Conservation (phyloP, 2,113 vertebrate genomes). For the Neolamprologus modestus region DNA sequence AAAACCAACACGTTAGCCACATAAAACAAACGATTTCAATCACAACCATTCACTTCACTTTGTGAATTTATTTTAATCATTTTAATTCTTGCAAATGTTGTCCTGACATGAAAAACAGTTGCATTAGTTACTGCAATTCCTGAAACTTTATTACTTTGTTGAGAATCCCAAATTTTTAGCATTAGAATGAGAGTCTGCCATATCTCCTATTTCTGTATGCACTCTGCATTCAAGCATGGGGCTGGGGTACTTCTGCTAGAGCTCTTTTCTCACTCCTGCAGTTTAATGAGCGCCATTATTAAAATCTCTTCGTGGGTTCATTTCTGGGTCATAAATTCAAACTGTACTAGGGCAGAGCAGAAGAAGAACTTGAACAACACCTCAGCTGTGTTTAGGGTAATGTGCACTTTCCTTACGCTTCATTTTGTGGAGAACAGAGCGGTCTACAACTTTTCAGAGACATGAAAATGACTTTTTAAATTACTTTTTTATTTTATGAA, state of each 20-base stretch:
- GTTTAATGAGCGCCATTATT: background rate
- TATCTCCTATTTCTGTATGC: background rate
- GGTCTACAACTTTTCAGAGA: background rate
- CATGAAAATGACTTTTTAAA: background rate
- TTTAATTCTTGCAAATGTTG: background rate
- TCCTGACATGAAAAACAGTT: background rate
- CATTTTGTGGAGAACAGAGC: background rate
- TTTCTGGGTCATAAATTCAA: background rate
- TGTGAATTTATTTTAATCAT: background rate
- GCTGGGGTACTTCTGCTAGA: background rate
- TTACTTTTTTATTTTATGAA: background rate
- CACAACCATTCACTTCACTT: background rate
- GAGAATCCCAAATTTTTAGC: background rate
- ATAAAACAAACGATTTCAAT: background rate
- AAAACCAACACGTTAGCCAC: background rate
- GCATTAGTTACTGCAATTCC: background rate
- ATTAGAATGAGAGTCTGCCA: background rate
- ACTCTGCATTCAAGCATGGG: background rate
- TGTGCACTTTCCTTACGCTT: background rate
- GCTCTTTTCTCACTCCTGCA: background rate
- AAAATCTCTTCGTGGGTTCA: background rate
- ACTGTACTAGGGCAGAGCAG: background rate
- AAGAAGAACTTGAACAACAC: background rate
- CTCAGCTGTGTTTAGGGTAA: background rate
- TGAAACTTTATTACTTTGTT: background rate